Percentiles rank a stretch among this genome's conserved stretches.
These are phyloP conservation scores for Xylocampa areola DNA, from an alignment of 2,888 invertebrate species.

Conservation along the genomic window DNA sequence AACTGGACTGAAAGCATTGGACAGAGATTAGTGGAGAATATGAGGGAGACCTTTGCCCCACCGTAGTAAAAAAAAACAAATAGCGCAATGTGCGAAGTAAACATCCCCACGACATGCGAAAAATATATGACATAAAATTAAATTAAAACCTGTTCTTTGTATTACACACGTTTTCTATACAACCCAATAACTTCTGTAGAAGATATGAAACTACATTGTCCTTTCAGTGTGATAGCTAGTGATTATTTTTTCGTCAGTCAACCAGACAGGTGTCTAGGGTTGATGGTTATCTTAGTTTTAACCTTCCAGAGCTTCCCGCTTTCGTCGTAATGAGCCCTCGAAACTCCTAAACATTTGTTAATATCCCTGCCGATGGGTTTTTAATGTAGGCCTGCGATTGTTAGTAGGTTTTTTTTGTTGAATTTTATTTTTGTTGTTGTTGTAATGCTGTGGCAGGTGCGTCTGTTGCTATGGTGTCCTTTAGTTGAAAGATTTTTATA, in stretches of 20 bases:
- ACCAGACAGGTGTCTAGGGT: constrained; percentile 59
- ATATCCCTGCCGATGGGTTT: constrained; percentile 77
- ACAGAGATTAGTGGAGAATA: too few species aligned
- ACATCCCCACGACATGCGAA: constrained; percentile 22
- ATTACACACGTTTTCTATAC: constrained; percentile 19
- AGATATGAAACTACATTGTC: constrained; percentile 13
- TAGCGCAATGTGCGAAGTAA: constrained; percentile 24
- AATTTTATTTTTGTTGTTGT: constrained; percentile 48
- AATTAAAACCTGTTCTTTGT: background rate
- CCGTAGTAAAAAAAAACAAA: too few species aligned
- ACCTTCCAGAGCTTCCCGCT: constrained; percentile 53
- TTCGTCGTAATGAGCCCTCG: constrained; percentile 75
- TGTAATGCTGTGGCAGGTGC: constrained; percentile 58
- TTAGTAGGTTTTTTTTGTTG: constrained; percentile 62
- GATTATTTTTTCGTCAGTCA: constrained; percentile 25
- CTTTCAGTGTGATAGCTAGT: constrained; percentile 23
- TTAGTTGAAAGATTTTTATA: constrained; percentile 41
- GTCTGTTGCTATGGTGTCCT: constrained; percentile 19
- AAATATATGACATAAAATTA: background rate
- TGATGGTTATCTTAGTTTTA: constrained; percentile 60
- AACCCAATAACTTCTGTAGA: constrained; percentile 6
- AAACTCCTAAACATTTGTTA: constrained; percentile 82
- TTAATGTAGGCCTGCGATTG: constrained; percentile 72
- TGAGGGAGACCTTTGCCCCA: too few species aligned
- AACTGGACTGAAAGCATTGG: too few species aligned